A percentile compares a stretch with the other conserved stretches of the same genome.
phyloP scores from a whole-genome alignment of 2,113 vertebrate genomes.

The Melospiza georgiana region DNA sequence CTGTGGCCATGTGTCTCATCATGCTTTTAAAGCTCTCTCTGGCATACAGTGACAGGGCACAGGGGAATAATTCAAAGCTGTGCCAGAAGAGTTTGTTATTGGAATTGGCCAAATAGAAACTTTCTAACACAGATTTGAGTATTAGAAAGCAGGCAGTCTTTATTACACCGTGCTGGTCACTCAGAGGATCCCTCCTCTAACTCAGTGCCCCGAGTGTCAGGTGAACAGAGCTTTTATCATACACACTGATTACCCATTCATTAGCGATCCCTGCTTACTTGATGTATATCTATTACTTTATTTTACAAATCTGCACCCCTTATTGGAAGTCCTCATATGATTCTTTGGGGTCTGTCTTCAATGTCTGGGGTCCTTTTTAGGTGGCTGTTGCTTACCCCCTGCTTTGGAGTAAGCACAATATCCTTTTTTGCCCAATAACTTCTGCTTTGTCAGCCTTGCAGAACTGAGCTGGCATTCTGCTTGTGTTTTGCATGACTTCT shows the following conservation, averaged over 20 bases:
- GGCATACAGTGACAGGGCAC: no score
- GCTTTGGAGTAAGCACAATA: background rate
- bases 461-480: background rate
- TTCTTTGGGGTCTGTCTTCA: background rate
- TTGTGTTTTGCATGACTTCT: no score
- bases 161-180: background rate
- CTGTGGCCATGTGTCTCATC: no score
- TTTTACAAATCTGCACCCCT: background rate
- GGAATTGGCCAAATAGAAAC: background rate
- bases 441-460: background rate
- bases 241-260: background rate
- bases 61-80: no score
- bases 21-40: no score
- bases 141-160: background rate
- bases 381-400: background rate
- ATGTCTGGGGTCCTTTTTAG: rapidly evolving
- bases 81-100: no score
- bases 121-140: background rate
- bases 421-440: background rate
- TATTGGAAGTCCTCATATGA: background rate
- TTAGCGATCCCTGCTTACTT: background rate
- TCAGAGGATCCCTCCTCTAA: background rate
- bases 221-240: background rate
- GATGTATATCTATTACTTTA: background rate
- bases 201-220: no score